Evolutionary conservation across 2,888 invertebrate species (phyloP), one percentile per base, ranked within the genome.

Genomic region (Dynastes tityus): DNA sequence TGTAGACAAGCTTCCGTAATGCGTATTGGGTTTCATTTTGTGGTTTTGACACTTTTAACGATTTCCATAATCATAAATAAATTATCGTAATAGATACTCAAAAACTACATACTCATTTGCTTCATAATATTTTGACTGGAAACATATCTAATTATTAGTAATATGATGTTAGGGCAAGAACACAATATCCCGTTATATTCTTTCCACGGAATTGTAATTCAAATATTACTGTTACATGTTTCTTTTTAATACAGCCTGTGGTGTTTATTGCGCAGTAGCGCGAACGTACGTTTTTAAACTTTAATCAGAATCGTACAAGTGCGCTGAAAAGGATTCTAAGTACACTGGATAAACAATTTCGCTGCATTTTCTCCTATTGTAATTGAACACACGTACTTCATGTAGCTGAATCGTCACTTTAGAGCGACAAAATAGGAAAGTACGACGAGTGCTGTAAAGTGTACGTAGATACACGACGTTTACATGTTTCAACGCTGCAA

Each of bases 361-460:
- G 65, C 40, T 45, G 40, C 40, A 16, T 40, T 65, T 65, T 65
- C 40, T 40, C 32, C 13, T 45, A 67, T 45, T 45, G 45, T 67
- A 67, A 67, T 67, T 67, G 45, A 45, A 67, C 49, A 27, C 67
- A 67, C 67, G 67, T 22, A 8, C 45, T 32, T 29, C 32, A 29
- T 9, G 13, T 32, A 45, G 45, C 45, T 67, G 49, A 67, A 67
- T 49, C 67, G 49, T 22, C 11, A n/a, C 63, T 9, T 64, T 45
- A 13, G 64, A 13, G 16, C 45, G 9, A 32, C 2, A 67, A 67
- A 32, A 67, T 45, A 45, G 8, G 45, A 22, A 32, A 9, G 16
- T 32, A 29, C 55, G 3, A 55, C 16, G 16, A 55, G 1, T 55
- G 9, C n/a, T 16, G 22, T 1, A 13, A 53, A 53, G 13, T 32